Percentiles rank a stretch among this genome's conserved stretches.
phyloP scores from a whole-genome alignment of 1,140 invertebrate species.

The Drosophila bifasciata region DNA sequence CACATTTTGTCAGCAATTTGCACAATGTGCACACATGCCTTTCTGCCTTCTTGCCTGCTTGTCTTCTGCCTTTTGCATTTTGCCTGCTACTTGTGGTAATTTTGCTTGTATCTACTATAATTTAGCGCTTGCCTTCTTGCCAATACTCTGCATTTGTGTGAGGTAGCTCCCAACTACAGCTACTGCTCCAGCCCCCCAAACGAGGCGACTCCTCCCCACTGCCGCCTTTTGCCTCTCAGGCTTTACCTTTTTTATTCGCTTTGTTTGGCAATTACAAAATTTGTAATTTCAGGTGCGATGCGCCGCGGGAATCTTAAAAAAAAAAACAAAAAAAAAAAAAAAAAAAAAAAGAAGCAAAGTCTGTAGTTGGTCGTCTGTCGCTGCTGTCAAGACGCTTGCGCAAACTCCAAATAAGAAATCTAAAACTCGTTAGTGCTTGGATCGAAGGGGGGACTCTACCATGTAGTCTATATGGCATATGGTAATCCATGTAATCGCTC shows the following conservation, averaged over 20 bases:
- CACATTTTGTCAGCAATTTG: slow-evolving; percentile 79
- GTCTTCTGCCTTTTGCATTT: slow-evolving; percentile 41
- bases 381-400: slow-evolving; percentile 40
- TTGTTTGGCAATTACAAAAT: slow-evolving; percentile 68
- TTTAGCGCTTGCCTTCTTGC: slow-evolving; percentile 60
- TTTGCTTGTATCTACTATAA: slow-evolving; percentile 62
- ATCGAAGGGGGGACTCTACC: not conserved
- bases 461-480: slow-evolving; percentile 10
- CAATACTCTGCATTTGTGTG: slow-evolving; percentile 68
- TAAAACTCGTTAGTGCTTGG: slow-evolving; percentile 38
- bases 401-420: slow-evolving; percentile 33
- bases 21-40: slow-evolving; percentile 72
- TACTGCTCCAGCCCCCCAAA: slow-evolving; percentile 6
- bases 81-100: slow-evolving; percentile 37
- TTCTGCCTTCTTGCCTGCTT: slow-evolving; percentile 31
- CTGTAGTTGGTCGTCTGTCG: no score
- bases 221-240: slow-evolving; percentile 17
- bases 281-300: slow-evolving; percentile 65
- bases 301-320: slow-evolving; percentile 54
- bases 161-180: not conserved
- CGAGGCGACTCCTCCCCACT: slow-evolving; percentile 35
- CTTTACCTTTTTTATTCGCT: slow-evolving; percentile 25
- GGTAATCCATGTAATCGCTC: slow-evolving; percentile 41
- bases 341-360: no score
- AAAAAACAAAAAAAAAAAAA: not conserved